Base-by-base conservation (phyloP, 2,888 invertebrate genomes). In the Ariolimax columbianus region DNA sequence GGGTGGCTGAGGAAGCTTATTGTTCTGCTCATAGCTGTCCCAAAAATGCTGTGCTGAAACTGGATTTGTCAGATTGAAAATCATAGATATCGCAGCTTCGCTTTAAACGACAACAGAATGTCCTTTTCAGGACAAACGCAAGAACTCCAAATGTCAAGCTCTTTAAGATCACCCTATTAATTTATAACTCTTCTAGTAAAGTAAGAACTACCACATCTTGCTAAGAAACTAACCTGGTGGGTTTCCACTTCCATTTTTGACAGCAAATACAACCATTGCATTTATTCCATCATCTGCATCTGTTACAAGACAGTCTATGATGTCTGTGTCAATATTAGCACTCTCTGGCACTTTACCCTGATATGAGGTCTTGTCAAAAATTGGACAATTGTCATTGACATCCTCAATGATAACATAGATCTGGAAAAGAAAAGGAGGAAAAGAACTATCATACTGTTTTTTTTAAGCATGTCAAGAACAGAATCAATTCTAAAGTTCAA, bases 301-400 rank as follows among this genome's bases (percentile, higher is more conserved):
- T 30, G 96, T 96, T 0, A 98, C 98, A 87, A 96, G 95, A 0
- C 98, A 94, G 90, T 97, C 97, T 23, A 98, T 93, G 79, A 98
- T 96, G 0, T 97, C 96, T 0, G 97, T 97, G 92, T 96, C 96
- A 33, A 97, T 94, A 23, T 97, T 96, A 33, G 94, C 93, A 93
- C 97, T 97, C 93, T 98, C 98, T 0, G 97, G 97, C 26, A 98
- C 97, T 0, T 96, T 96, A 0, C 96, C 96, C 89, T 96, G 96
- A 94, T 97, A 98, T 17, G 96, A 96, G 77, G 96, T 96, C 14
- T 75, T 38, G 0, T 96, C 96, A 94, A 98, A 98, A 73, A 96
- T 95, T 0, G 98, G 98, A 0, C 96, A 95, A 94, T 98, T 97
- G 94, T 98, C 98, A 94, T 98, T 98, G n/a, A 97, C 96, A 93